Conservation (phyloP, 2,888 invertebrate genomes). For the Tillus elongatus region DNA sequence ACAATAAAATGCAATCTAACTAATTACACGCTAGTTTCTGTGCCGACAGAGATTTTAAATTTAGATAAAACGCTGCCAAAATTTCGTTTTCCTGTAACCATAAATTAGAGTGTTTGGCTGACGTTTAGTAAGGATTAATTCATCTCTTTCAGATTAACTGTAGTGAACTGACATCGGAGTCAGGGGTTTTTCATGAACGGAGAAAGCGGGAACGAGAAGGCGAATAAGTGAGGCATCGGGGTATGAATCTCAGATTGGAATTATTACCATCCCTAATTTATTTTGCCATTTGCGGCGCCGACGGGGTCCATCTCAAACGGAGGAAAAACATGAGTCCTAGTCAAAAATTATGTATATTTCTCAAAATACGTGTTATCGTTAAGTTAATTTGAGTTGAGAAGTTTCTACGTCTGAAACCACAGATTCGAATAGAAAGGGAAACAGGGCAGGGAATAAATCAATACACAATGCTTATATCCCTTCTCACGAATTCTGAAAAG, state of each 20-base stretch:
- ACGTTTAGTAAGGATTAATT: conserved; percentile 43
- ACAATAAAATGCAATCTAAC: conserved; percentile 40
- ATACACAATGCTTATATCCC: no score
- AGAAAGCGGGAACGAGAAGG: conserved; percentile 3
- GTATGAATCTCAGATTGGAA: conserved; percentile 1
- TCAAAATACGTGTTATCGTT: no score
- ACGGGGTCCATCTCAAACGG: no score
- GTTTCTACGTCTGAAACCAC: no score
- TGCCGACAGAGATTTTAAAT: conserved; percentile 42
- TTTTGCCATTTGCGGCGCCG: no score
- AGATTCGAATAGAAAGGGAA: no score
- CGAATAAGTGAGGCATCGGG: not conserved
- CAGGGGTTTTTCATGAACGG: conserved; percentile 18
- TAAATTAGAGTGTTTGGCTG: conserved; percentile 41
- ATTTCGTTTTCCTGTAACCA: conserved; percentile 40
- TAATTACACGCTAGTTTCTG: conserved; percentile 39
- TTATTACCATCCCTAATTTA: conserved; percentile 1
- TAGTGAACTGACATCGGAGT: conserved; percentile 40
- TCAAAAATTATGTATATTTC: no score
- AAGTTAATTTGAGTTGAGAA: no score
- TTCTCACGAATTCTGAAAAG: no score
- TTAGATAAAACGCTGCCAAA: conserved; percentile 45
- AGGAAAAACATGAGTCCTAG: no score
- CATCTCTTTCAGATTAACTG: conserved; percentile 44
- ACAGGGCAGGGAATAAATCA: no score